Evolutionary conservation across 1,140 invertebrate species (phyloP), one percentile per base, ranked within the genome.

Genomic region (Stenopsyche tienmushanensis): DNA sequence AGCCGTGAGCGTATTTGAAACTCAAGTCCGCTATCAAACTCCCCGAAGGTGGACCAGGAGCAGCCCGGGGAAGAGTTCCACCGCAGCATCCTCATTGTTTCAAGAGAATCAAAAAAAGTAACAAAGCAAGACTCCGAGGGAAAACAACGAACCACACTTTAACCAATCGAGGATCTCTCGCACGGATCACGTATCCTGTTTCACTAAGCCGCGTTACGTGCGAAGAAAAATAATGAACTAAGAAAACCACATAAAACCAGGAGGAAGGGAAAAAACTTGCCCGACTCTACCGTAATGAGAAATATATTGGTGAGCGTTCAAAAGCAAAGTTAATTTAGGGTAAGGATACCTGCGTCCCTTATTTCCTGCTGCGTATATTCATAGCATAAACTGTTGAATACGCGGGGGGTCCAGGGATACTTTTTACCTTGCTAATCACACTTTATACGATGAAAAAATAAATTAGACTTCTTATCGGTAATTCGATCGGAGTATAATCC

Each of bases 131-230:
- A 44, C 17, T 44, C 8, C 5, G 44, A 8, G 20, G 5, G 17
- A 15, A 47, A 47, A 17, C 29, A 57, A 57, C 52, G 15, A 53
- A 29, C 26, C 39, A 69, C 59, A 66, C 64, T 70, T 64, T 29
- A 58, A 70, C 60, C 59, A 50, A 64, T 64, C 64, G 69, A 67
- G 69, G 63, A 70, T 67, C 69, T 67, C 45, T 67, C 62, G 62
- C 65, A 62, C 60, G 45, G 42, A 34, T 64, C 69, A 70, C 69
- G 69, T 70, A 70, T 64, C 62, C 69, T 70, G 69, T 70, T 70
- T 62, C 65, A 59, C 65, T 64, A 70, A 70, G 69, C 65, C 69
- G 49, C 62, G 23, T 47, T 60, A 70, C 69, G 69, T 70, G 69
- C 69, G 24, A 55, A 45, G 69, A 67, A 70, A 70, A 67, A 67